phyloP scores from a whole-genome alignment of 1,140 invertebrate genomes.

The Drosophila melanica region DNA sequence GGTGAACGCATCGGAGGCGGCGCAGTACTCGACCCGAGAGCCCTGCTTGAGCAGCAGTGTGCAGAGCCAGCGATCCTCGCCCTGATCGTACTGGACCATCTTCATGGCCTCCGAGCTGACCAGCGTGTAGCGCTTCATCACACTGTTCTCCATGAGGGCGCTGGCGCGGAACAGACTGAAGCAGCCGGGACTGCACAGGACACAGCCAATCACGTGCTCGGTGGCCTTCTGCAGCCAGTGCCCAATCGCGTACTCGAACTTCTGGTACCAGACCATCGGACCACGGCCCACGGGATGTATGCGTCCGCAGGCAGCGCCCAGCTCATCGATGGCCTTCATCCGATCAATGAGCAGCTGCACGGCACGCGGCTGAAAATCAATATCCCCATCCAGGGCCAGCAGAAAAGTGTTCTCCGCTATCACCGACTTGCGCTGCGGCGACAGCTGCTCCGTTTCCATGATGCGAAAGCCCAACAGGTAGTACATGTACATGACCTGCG shows the following conservation, averaged over 20 bases:
- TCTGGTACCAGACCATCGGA: conserved; percentile 96
- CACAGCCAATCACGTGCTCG: conserved; percentile 95
- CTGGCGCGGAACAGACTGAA: conserved; percentile 95
- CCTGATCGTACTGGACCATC: conserved; percentile 97
- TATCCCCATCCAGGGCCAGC: conserved; percentile 96
- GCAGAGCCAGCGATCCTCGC: conserved; percentile 94
- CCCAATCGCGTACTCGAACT: conserved; percentile 96
- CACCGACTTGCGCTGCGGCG: conserved; percentile 87
- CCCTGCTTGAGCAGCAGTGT: conserved; percentile 94
- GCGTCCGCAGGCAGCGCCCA: conserved; percentile 95
- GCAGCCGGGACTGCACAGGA: conserved; percentile 95
- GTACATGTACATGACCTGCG: conserved; percentile 97
- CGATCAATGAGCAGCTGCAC: conserved; percentile 94
- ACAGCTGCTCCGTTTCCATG: conserved; percentile 90
- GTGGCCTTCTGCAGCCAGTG: conserved; percentile 98
- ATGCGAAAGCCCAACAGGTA: conserved; percentile 93
- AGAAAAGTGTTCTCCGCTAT: conserved; percentile 95
- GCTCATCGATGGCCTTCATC: conserved; percentile 94
- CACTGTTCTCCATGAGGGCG: conserved; percentile 95
- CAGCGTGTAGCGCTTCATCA: conserved; percentile 94
- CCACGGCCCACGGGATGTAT: conserved; percentile 96
- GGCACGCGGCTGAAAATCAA: conserved; percentile 95
- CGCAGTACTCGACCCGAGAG: conserved; percentile 95
- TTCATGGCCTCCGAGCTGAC: conserved; percentile 92
- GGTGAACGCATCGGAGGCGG: conserved; percentile 96